phyloP scores from a whole-genome alignment of 2,888 invertebrate genomes.

The Caenorhabditis sulstoni region DNA sequence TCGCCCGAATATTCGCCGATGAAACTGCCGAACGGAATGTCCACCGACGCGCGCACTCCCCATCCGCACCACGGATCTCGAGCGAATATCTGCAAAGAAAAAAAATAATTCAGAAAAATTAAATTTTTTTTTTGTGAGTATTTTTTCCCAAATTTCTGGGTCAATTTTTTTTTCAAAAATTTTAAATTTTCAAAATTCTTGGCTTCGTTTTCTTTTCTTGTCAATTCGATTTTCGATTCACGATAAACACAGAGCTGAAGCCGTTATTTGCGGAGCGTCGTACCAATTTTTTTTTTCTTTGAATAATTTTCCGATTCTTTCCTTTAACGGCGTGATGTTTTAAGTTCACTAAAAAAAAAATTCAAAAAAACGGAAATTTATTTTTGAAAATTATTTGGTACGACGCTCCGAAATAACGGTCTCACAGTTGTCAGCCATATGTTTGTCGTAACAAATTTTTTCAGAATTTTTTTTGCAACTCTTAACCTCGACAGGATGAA shows the following conservation, averaged over 20 bases:
- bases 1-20: conserved; percentile 72
- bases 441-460: no score
- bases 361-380: not conserved
- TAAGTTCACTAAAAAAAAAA: not conserved
- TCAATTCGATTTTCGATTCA: not conserved
- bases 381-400: no score
- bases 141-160: no score
- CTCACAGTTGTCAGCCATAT: no score
- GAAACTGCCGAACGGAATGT: conserved; percentile 61
- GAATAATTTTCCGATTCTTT: no score
- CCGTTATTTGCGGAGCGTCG: no score
- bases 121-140: not conserved
- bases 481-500: conserved; percentile 63
- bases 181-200: not conserved
- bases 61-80: conserved; percentile 64
- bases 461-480: no score
- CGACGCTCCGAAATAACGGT: no score
- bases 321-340: no score
- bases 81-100: conserved; percentile 64
- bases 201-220: no score
- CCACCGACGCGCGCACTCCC: conserved; percentile 60
- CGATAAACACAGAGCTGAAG: not conserved
- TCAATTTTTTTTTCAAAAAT: no score
- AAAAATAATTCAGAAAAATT: not conserved
- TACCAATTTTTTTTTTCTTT: no score